Base-by-base conservation (phyloP, 2,888 invertebrate genomes). In the Periphyllus acericola region DNA sequence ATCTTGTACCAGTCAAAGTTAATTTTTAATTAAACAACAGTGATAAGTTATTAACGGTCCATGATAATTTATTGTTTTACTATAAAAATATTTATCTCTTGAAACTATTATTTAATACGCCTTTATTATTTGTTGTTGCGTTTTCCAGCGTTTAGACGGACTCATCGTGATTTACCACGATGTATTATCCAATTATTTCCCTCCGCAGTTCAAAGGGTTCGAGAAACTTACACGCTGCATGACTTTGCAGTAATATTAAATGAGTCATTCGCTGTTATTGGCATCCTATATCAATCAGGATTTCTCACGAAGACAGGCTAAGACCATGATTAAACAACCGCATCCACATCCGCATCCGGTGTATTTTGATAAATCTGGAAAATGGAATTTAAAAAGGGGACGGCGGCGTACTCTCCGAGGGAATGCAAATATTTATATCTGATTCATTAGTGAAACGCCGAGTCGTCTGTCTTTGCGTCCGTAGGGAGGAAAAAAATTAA, bases 291-390 rank as follows among this genome's bases (percentile, higher is more conserved):
- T 76, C 84, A 84, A 76, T 66, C 75, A 75, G 74, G 74, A 76
- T 84, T 46, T 66, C 8, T 55, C 72, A 55, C 21, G 36, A 66
- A 60, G 32, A 75, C 75, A 60, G 32, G 29, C 75, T 75, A 75
- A 83, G 36, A 40, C 60, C 25, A 4, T 9, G 74, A 75, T 83
- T 75, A 60, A 83, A 83, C 52, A 75, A 83, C 83, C 83, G 60
- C 83, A n/a, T 74, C 34, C 34, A 25, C 32, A 19, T 74, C 34
- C 34, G 36, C 32, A 19, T 19, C 68, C 68, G n/a, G 68, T 36
- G 36, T 19, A 55, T 55, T 74, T 71, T 36, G 14, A 11, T 60
- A 60, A 40, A 60, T 60, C 29, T 21, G 11, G 29, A 11, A 60
- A 60, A 40, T 40, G 36, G n/a, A 74, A 83, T 60, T 83, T 60